Conservation (phyloP, 2,888 invertebrate genomes). For the Agapostemon virescens region DNA sequence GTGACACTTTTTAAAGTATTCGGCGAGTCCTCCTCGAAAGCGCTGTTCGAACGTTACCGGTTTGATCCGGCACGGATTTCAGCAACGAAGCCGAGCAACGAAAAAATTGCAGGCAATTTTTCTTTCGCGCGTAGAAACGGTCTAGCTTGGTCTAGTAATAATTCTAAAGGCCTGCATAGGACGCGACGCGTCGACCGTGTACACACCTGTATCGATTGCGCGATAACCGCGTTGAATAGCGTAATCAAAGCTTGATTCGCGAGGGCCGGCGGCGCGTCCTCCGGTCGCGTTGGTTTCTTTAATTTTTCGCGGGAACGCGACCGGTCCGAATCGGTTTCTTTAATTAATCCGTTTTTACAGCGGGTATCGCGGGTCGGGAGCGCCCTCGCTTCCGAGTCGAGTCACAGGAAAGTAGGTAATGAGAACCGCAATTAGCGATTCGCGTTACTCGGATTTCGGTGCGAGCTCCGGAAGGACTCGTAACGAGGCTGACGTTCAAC, state of each 20-base stretch:
- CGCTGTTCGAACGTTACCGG: too few relatives aligned
- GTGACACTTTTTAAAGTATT: too few relatives aligned
- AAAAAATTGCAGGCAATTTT: not conserved
- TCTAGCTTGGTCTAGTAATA: not conserved
- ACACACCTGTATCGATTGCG: not conserved
- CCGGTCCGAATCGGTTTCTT: not conserved
- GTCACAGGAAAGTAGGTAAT: slow-evolving; percentile 28
- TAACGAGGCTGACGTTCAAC: not conserved
- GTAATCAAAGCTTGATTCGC: not conserved
- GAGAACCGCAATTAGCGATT: slow-evolving; percentile 40
- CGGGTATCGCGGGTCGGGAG: not conserved
- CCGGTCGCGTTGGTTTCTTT: not conserved
- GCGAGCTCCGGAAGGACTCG: not conserved
- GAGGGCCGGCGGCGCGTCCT: not conserved
- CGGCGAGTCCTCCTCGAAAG: too few relatives aligned
- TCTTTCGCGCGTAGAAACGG: not conserved
- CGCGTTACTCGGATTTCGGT: slow-evolving; percentile 17
- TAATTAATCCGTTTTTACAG: slow-evolving; percentile 37
- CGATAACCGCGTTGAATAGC: slow-evolving; percentile 5
- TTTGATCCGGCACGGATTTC: too few relatives aligned
- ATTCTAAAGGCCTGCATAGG: not conserved
- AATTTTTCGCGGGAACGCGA: not conserved
- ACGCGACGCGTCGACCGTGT: not conserved
- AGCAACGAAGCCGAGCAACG: too few relatives aligned
- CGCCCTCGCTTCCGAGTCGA: slow-evolving; percentile 12